Conservation (phyloP, 2,888 invertebrate species). For the Drosophila parthenogenetica region DNA sequence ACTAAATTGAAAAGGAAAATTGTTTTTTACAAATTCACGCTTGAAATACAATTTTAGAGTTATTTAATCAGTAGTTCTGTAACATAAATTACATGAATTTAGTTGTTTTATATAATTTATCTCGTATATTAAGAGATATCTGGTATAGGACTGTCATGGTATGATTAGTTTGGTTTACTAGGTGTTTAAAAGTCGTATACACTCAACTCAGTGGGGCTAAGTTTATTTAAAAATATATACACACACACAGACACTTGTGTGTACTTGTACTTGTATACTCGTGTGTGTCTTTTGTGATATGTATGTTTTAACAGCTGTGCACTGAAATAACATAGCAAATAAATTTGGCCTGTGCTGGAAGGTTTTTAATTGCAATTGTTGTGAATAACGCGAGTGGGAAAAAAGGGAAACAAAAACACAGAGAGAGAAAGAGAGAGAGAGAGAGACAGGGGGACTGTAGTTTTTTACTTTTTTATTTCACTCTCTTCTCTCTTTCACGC, state of each 20-base stretch:
- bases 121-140: too few species aligned
- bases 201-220: not conserved
- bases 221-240: constrained; percentile 4
- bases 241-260: not conserved
- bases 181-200: too few species aligned
- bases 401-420: not conserved
- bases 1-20: not conserved
- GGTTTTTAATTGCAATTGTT: constrained; percentile 47
- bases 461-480: not conserved
- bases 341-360: constrained; percentile 24
- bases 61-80: constrained; percentile 1
- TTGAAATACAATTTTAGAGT: constrained; percentile 7
- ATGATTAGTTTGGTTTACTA: too few species aligned
- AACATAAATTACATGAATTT: too few species aligned
- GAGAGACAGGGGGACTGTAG: not conserved
- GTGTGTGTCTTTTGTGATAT: constrained; percentile 1
- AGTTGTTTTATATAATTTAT: not conserved
- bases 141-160: too few species aligned
- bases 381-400: constrained; percentile 6
- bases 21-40: not conserved
- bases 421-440: not conserved
- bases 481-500: not conserved
- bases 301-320: constrained; percentile 8
- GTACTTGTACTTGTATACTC: too few species aligned
- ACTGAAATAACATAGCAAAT: constrained; percentile 21